These are phyloP conservation scores for Macaca mulatta DNA, from an alignment of 2,113 vertebrate genomes.

Conservation along the genomic window DNA sequence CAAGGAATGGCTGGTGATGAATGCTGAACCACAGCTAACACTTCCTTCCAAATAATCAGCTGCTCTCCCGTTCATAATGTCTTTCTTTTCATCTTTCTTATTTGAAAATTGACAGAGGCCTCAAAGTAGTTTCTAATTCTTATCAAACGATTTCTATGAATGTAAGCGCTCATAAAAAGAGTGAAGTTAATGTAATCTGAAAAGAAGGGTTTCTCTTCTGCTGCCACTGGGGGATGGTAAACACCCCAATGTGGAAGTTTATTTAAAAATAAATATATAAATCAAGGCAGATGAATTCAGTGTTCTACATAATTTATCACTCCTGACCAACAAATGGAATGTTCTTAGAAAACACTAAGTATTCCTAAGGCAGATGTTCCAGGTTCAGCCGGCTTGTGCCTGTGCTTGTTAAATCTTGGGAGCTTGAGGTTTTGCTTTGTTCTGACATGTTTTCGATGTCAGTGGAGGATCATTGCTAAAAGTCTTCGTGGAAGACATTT, in stretches of 20 bases:
- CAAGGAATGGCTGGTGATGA: neutral
- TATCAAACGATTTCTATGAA: slow-evolving; percentile 1
- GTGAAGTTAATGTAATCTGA: neutral
- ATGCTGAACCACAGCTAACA: neutral
- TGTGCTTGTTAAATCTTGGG: slow-evolving; percentile 27
- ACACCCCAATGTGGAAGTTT: neutral
- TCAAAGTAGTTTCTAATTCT: neutral
- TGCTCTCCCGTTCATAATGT: neutral
- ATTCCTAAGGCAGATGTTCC: neutral
- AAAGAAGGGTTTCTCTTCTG: neutral
- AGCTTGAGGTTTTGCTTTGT: slow-evolving; percentile 51
- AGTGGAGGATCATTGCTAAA: slow-evolving; percentile 32
- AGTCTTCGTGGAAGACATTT: slow-evolving; percentile 51
- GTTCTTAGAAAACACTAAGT: slow-evolving; percentile 30
- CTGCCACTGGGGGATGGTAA: neutral
- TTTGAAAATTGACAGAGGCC: neutral
- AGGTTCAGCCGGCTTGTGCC: neutral
- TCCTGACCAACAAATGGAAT: neutral
- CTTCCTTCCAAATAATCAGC: neutral
- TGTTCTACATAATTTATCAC: neutral
- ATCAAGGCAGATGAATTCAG: neutral
- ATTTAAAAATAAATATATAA: neutral
- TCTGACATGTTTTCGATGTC: slow-evolving; percentile 62
- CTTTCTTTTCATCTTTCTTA: neutral
- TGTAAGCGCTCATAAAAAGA: neutral